phyloP scores from a whole-genome alignment of 2,888 invertebrate species.

The Oithona nana region DNA sequence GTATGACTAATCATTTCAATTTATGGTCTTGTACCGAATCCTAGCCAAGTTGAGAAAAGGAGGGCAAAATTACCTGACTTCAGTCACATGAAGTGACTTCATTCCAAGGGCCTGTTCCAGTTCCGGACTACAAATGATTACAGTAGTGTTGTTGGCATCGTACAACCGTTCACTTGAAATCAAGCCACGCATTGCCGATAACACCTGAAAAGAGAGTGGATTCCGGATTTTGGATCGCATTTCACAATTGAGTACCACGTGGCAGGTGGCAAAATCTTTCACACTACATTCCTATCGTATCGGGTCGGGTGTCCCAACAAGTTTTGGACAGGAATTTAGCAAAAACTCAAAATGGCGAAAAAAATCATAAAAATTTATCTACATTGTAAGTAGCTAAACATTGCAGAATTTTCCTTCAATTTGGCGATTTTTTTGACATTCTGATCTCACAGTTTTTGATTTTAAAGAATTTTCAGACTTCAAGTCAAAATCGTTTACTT shows the following conservation, averaged over 20 bases:
- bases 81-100: slow-evolving; percentile 2
- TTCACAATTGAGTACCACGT: too few species aligned
- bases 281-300: too few species aligned
- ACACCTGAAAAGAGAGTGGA: background rate
- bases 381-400: too few species aligned
- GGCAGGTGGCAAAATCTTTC: too few species aligned
- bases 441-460: too few species aligned
- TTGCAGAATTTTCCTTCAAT: too few species aligned
- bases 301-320: background rate
- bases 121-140: background rate
- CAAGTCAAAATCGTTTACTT: background rate
- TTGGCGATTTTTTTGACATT: too few species aligned
- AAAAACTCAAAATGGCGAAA: too few species aligned
- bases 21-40: background rate
- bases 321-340: too few species aligned
- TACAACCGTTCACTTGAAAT: slow-evolving; percentile 5
- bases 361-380: too few species aligned
- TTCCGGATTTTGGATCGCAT: too few species aligned
- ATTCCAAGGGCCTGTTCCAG: slow-evolving; percentile 12
- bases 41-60: background rate
- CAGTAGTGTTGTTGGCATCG: slow-evolving; percentile 6
- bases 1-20: too few species aligned
- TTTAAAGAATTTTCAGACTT: background rate
- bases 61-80: slow-evolving; percentile 2
- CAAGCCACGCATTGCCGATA: background rate